Conservation (phyloP, 1,140 invertebrate species). For the Anoplolepis gracilipes region DNA sequence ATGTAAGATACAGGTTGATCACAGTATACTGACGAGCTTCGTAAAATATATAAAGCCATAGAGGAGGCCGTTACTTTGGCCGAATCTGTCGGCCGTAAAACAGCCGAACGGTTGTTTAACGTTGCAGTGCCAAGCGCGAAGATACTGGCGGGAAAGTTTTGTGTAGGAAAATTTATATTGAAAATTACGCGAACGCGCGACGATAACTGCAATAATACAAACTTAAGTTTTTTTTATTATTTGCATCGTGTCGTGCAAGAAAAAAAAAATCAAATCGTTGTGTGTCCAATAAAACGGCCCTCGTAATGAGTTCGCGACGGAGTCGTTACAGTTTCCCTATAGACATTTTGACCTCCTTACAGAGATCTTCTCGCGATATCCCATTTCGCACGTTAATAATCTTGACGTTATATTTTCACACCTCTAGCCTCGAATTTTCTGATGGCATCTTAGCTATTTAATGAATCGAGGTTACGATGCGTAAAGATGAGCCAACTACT, state of each 20-base stretch:
- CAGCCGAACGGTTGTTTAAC: conserved; percentile 32
- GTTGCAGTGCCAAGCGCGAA: conserved; percentile 24
- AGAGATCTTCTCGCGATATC: conserved; percentile 5
- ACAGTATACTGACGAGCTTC: not conserved
- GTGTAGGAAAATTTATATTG: conserved; percentile 16
- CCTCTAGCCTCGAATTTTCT: conserved; percentile 8
- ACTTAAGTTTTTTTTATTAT: conserved; percentile 27
- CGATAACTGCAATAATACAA: not conserved
- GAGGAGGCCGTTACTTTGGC: conserved; percentile 18
- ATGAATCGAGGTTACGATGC: not conserved
- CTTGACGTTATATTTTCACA: conserved; percentile 16
- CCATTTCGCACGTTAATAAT: conserved; percentile 36
- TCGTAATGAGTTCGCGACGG: conserved; percentile 10
- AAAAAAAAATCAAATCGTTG: not conserved
- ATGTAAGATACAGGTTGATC: conserved; percentile 7
- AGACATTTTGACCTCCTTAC: conserved; percentile 52
- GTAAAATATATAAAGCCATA: conserved; percentile 32
- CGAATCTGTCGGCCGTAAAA: conserved; percentile 28
- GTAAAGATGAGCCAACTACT: conserved; percentile 1
- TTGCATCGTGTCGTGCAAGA: not conserved
- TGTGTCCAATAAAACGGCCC: conserved; percentile 20
- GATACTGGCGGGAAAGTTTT: conserved; percentile 35
- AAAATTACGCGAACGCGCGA: conserved; percentile 31
- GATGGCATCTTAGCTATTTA: not conserved
- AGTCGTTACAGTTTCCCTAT: conserved; percentile 18